Evolutionary conservation across 1,140 invertebrate genomes (phyloP), one percentile per base, ranked within the genome.

Genomic region (Agrilus planipennis): DNA sequence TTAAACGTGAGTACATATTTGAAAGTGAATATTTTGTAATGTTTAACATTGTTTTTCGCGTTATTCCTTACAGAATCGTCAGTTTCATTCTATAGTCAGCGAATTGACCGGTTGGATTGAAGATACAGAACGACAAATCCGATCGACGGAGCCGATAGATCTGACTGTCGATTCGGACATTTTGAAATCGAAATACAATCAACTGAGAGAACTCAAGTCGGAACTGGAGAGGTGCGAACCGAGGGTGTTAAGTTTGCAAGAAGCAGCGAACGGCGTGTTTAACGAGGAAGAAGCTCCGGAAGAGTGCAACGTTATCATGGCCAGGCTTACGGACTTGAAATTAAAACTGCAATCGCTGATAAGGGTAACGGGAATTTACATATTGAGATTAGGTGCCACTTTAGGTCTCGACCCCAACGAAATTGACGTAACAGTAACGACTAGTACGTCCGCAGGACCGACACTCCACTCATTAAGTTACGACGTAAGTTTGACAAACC

Each of bases 141-240:
- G 79, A 27, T 69, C 72, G 1, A 77, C 78, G 3, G 88, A 92
- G 64, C 88, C 89, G 1, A 78, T 92, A 3, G 82, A 89, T 51
- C 62, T 91, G 14, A 74, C 75, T 14, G 82, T 79, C 9, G 70
- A 79, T 15, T 60, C 68, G 5, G 59, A 67, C 0, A 68, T 77
- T 10, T 72, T 92, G 45, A 69, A 75, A 51, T 59, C 68, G 0
- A 89, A 90, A 65, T 85, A 80, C 64, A 70, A 73, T 31, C 79
- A 77, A 54, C 89, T 91, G 64, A 84, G 79, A 42, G 86, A 88
- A 41, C 61, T 92, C 34, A 72, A 77, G 18, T 72, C 71, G 34
- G 86, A 91, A 49, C 63, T 93, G 31, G 79, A 85, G 51, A 66
- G 78, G 34, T 87, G 84, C 49, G 89, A 92, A 61, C 85, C 88